phyloP scores from a whole-genome alignment of 2,888 invertebrate genomes.

The Dendrolimus houi region DNA sequence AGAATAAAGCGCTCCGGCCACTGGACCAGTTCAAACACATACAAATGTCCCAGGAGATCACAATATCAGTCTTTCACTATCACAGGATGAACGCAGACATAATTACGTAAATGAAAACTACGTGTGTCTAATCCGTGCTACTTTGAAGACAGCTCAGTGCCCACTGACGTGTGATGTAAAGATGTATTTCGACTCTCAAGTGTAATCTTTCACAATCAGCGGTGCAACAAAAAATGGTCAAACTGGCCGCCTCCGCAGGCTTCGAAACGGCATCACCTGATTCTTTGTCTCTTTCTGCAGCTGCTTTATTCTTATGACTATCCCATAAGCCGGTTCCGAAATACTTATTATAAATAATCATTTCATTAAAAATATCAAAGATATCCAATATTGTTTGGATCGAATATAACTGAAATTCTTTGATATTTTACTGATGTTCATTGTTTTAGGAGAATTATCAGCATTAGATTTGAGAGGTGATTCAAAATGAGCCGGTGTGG shows the following conservation, averaged over 20 bases:
- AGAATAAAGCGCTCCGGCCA: conserved; percentile 35
- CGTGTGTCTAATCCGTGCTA: conserved; percentile 74
- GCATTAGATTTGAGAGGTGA: too few species aligned
- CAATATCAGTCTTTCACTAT: conserved; percentile 66
- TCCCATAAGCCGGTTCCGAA: conserved; percentile 26
- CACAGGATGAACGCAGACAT: conserved; percentile 67
- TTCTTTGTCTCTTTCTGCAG: conserved; percentile 60
- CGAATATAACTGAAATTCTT: too few species aligned
- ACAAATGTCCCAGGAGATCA: conserved; percentile 59
- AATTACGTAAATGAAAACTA: conserved; percentile 58
- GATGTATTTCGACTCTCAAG: conserved; percentile 77
- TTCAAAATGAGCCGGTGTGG: conserved; percentile 31
- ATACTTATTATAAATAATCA: conserved; percentile 19
- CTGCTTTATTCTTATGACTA: conserved; percentile 27
- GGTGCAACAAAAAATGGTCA: conserved; percentile 75
- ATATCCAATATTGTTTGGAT: too few species aligned
- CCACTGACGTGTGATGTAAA: conserved; percentile 77
- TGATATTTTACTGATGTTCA: too few species aligned
- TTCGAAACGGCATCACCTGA: conserved; percentile 53
- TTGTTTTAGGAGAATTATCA: too few species aligned
- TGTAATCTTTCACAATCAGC: conserved; percentile 76
- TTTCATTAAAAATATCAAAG: conserved; percentile 2
- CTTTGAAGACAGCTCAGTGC: conserved; percentile 75
- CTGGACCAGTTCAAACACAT: conserved; percentile 54
- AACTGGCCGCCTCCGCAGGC: conserved; percentile 73